phyloP scores from a whole-genome alignment of 2,888 invertebrate species.

The Netelia virgata region DNA sequence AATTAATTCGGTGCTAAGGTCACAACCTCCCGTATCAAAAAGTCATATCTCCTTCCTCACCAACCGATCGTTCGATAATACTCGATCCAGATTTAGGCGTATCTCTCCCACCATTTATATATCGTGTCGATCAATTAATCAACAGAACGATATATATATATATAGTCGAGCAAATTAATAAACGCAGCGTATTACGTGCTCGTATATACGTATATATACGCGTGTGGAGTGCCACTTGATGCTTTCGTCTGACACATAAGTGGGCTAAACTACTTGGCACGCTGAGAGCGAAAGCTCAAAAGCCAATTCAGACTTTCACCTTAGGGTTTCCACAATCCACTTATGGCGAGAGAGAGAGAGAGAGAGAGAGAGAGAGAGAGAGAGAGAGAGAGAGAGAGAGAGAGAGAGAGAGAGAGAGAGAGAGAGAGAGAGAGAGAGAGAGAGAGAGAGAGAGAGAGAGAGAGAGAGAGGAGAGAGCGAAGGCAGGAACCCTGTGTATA shows the following conservation, averaged over 20 bases:
- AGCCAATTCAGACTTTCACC: slow-evolving; percentile 41
- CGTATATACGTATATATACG: neutral
- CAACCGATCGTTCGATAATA: slow-evolving; percentile 11
- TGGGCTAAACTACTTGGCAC: slow-evolving; percentile 50
- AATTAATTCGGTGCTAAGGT: slow-evolving; percentile 39
- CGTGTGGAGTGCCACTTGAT: slow-evolving; percentile 29
- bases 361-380: slow-evolving; percentile 15
- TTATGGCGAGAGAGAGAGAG: slow-evolving; percentile 26
- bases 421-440: slow-evolving; percentile 12
- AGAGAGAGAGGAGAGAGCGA: neutral
- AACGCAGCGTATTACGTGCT: neutral
- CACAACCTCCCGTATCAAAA: neutral
- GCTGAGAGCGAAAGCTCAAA: slow-evolving; percentile 49
- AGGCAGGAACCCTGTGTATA: neutral
- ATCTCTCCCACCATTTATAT: neutral
- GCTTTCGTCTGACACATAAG: slow-evolving; percentile 48
- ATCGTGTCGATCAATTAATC: slow-evolving; percentile 54
- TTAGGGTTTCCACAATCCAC: slow-evolving; percentile 47
- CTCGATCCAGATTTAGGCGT: slow-evolving; percentile 27
- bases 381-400: slow-evolving; percentile 1
- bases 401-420: slow-evolving; percentile 1
- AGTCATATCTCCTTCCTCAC: neutral
- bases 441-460: slow-evolving; percentile 12
- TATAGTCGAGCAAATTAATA: neutral
- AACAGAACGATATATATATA: slow-evolving; percentile 14